Evolutionary conservation across 2,888 invertebrate species (phyloP).

Genomic region (Schizotus pectinicornis): DNA sequence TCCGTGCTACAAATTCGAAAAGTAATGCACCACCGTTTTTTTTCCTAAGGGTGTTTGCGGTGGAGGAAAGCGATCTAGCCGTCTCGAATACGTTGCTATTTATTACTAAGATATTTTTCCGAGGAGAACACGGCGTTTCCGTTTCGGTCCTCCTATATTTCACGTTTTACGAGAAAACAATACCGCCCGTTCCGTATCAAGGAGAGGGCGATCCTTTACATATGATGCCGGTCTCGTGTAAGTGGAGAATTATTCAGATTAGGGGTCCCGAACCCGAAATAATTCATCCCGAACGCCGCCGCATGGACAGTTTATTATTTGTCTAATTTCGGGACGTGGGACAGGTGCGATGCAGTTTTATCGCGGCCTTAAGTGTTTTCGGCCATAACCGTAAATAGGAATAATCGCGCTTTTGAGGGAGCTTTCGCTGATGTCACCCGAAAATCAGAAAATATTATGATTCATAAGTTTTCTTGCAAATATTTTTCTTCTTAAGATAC

Average conservation of each 20-base stretch:
- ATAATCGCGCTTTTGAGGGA: too few species aligned
- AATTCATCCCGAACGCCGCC: conserved; percentile 4
- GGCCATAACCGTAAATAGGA: too few species aligned
- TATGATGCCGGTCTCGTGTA: conserved; percentile 24
- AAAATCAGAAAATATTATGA: too few species aligned
- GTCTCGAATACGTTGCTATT: conserved; percentile 33
- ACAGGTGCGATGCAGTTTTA: too few species aligned
- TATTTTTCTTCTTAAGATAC: too few species aligned
- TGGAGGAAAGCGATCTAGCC: conserved; percentile 15
- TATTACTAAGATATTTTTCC: conserved; percentile 35
- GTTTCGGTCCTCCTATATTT: conserved; percentile 28
- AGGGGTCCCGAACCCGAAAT: conserved; percentile 10
- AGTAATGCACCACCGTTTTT: neutral
- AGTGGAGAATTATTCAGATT: conserved; percentile 31
- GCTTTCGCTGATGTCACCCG: too few species aligned
- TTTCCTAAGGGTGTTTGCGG: neutral
- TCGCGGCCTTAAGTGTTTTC: too few species aligned
- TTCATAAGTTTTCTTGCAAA: too few species aligned
- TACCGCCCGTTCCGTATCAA: conserved; percentile 28
- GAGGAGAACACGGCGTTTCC: conserved; percentile 29
- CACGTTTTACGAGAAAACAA: conserved; percentile 38
- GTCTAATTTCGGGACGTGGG: neutral
- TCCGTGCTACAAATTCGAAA: neutral
- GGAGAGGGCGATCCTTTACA: conserved; percentile 25
- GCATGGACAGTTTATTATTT: neutral